phyloP scores from a whole-genome alignment of 2,113 vertebrate species.

The Cynopterus brachyotis region DNA sequence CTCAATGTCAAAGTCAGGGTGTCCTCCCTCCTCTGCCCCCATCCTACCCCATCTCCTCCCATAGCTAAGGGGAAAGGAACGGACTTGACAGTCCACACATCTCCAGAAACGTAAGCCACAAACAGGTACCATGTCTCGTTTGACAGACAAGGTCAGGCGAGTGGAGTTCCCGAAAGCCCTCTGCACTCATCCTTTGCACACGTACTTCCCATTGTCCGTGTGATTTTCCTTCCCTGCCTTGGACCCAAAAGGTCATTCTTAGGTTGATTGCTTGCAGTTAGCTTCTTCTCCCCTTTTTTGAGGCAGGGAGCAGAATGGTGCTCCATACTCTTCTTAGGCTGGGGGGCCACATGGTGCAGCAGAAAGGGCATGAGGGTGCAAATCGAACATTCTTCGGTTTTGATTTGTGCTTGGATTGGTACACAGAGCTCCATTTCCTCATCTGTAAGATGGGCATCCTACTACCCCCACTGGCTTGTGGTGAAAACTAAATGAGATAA shows the following conservation, averaged over 20 bases:
- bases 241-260: accelerated
- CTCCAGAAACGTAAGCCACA: neutral
- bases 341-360: neutral
- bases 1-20: neutral
- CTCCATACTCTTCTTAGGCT: neutral
- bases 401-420: neutral
- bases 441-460: neutral
- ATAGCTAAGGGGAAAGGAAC: neutral
- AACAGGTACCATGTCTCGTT: neutral
- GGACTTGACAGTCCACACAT: neutral
- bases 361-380: accelerated
- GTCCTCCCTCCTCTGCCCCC: accelerated
- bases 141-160: neutral
- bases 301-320: neutral
- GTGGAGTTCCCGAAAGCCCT: neutral
- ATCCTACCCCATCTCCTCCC: neutral
- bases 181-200: neutral
- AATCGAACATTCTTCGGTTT: neutral
- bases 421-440: neutral
- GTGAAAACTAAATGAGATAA: neutral
- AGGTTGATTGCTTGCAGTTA: neutral
- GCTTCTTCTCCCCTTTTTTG: neutral
- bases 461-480: neutral
- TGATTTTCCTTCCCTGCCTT: neutral
- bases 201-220: neutral